Conservation (phyloP, 2,797 vertebrate species). For the Phalloptychus januarius region DNA sequence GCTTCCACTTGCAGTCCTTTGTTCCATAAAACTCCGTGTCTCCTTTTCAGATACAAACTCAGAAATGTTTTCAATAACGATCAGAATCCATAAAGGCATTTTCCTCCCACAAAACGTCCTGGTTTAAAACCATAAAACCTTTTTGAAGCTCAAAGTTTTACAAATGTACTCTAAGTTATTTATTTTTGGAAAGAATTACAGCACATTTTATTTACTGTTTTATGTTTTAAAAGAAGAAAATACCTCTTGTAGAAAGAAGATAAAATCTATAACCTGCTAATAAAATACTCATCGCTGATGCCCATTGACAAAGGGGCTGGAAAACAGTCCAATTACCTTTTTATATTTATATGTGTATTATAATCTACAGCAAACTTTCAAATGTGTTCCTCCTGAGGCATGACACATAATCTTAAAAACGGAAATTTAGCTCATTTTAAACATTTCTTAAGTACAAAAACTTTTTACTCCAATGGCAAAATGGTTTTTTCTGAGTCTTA, state of each 20-base stretch:
- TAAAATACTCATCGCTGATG: background rate
- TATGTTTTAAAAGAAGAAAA: background rate
- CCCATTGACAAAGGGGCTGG: background rate
- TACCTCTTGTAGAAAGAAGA: background rate
- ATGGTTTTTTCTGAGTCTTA: background rate
- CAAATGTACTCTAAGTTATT: background rate
- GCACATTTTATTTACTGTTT: too few relatives aligned
- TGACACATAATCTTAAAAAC: background rate
- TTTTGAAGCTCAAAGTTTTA: background rate
- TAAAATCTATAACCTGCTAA: background rate
- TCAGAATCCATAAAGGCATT: background rate
- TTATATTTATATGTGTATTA: background rate
- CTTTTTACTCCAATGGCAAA: background rate
- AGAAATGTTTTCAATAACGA: background rate
- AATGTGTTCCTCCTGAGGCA: background rate
- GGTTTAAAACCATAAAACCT: background rate
- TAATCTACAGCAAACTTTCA: background rate
- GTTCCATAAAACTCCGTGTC: too few relatives aligned
- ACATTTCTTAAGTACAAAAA: background rate
- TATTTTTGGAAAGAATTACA: background rate
- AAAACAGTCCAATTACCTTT: background rate
- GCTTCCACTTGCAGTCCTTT: constrained; percentile 26
- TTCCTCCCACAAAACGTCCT: background rate
- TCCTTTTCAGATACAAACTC: background rate
- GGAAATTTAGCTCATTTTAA: background rate